Conservation (phyloP, 2,797 vertebrate genomes). For the Ptychadena robeensis region DNA sequence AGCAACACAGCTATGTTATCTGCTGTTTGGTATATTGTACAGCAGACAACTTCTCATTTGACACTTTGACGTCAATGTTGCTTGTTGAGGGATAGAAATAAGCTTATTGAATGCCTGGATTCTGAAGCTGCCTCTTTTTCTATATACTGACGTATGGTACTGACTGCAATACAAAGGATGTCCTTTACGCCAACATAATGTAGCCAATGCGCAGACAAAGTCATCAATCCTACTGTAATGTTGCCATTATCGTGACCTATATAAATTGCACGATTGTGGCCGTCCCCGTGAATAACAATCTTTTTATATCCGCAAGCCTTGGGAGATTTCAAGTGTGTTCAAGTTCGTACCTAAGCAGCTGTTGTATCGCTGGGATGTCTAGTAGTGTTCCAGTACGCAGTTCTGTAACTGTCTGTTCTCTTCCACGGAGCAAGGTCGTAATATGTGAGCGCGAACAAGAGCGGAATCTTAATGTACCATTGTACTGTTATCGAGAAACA, state of each 20-base stretch:
- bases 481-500: not conserved
- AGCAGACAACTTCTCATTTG: not conserved
- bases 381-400: constrained; percentile 8
- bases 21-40: not conserved
- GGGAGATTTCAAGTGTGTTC: constrained; percentile 59
- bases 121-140: not conserved
- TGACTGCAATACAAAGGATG: not conserved
- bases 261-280: constrained; percentile 47
- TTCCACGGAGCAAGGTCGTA: not conserved
- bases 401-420: constrained; percentile 44
- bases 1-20: no score
- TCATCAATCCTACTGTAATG: constrained; percentile 29
- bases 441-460: constrained; percentile 10
- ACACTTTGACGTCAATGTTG: not conserved
- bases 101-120: not conserved
- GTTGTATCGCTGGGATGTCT: constrained; percentile 23
- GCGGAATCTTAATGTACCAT: constrained; percentile 13
- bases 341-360: constrained; percentile 51
- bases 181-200: constrained; percentile 12
- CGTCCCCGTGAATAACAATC: constrained; percentile 20
- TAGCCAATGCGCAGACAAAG: not conserved
- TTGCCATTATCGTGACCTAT: constrained; percentile 49
- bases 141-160: not conserved
- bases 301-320: constrained; percentile 56
- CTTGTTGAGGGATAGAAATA: not conserved